These are phyloP conservation scores for Cnemophilus loriae DNA, from an alignment of 2,113 vertebrate species.

Conservation along the genomic window DNA sequence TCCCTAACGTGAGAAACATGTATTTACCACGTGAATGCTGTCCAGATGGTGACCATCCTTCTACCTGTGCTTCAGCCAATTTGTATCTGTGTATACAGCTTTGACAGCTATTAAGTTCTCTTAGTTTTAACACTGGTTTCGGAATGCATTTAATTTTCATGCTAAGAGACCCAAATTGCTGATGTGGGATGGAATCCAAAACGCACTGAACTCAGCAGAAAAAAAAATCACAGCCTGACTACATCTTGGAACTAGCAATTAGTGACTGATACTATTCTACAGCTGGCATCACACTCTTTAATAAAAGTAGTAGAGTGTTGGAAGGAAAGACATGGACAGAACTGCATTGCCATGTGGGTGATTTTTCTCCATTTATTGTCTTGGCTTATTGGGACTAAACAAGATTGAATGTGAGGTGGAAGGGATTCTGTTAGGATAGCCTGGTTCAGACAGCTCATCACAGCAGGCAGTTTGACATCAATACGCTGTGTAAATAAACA, in stretches of 20 bases:
- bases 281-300: neutral
- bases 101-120: neutral
- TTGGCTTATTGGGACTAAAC: neutral
- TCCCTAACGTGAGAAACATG: neutral
- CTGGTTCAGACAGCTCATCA: neutral
- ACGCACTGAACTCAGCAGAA: neutral
- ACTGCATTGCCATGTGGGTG: neutral
- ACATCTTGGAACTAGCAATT: neutral
- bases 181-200: neutral
- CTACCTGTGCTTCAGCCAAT: neutral
- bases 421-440: neutral
- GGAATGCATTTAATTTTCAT: slow-evolving; percentile 3
- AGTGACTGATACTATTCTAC: neutral
- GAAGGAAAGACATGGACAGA: neutral
- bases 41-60: neutral
- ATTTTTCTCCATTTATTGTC: neutral
- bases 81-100: neutral
- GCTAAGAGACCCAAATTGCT: neutral
- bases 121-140: neutral
- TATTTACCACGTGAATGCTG: neutral
- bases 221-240: neutral
- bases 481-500: neutral
- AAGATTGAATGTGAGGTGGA: neutral
- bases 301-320: neutral
- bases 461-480: neutral